Percentiles rank a stretch among this genome's conserved stretches.
Evolutionary conservation across 2,888 invertebrate species (phyloP).

Genomic region (Acrobeloides nanus): DNA sequence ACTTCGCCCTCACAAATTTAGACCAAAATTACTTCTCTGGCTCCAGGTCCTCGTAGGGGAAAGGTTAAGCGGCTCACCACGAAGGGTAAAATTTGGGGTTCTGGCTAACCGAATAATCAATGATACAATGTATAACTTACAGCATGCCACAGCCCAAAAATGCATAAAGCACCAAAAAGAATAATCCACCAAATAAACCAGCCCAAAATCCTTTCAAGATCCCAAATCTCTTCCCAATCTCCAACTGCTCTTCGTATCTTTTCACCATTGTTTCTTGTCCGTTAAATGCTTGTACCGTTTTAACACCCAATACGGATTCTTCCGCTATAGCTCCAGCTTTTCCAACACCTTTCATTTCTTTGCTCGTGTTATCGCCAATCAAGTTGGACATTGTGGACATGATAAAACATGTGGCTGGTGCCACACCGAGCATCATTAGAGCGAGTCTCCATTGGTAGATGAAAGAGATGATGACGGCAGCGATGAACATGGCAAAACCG

Average conservation of each 20-base stretch:
- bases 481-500: conserved; percentile 16
- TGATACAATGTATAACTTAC: too few species aligned
- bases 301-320: conserved; percentile 15
- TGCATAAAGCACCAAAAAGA: conserved; percentile 13
- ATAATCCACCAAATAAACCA: conserved; percentile 11
- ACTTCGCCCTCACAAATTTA: too few species aligned
- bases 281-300: conserved; percentile 23
- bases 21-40: too few species aligned
- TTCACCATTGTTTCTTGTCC: conserved; percentile 24
- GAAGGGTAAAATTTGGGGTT: too few species aligned
- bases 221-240: conserved; percentile 14
- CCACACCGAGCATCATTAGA: conserved; percentile 10
- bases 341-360: conserved; percentile 17
- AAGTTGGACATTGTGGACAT: conserved; percentile 21
- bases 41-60: too few species aligned
- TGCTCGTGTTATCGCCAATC: conserved; percentile 15
- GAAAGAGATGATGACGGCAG: conserved; percentile 10
- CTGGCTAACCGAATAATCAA: too few species aligned
- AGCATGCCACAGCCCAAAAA: too few species aligned
- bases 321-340: conserved; percentile 22
- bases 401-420: conserved; percentile 11
- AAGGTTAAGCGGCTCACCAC: too few species aligned
- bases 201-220: conserved; percentile 16
- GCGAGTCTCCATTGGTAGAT: conserved; percentile 16
- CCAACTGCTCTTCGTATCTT: conserved; percentile 11